A percentile compares a stretch with the other conserved stretches of the same genome.
phyloP scores from a whole-genome alignment of 1,140 invertebrate genomes.

The Protaetia brevitarsis region DNA sequence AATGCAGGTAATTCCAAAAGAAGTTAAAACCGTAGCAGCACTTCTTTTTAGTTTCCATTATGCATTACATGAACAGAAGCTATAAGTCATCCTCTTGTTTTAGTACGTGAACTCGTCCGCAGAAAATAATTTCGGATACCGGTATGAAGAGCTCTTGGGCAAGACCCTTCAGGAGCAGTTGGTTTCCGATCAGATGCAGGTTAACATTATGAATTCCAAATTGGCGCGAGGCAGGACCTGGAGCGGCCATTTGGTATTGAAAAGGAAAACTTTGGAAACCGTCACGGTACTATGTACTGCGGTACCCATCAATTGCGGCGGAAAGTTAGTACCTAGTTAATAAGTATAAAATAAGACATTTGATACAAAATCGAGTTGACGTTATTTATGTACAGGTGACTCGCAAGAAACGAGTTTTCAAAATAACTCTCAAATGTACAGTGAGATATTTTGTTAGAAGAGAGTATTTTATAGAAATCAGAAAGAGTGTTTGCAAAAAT shows the following conservation, averaged over 20 bases:
- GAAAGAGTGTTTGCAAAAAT: too few species aligned
- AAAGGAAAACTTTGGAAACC: constrained; percentile 76
- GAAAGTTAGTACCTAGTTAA: constrained; percentile 52
- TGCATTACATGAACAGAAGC: background rate
- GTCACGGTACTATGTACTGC: constrained; percentile 71
- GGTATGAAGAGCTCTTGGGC: constrained; percentile 71
- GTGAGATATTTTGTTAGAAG: too few species aligned
- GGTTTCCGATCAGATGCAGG: constrained; percentile 58
- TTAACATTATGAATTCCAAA: constrained; percentile 61
- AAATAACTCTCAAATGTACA: too few species aligned
- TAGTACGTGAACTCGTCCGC: constrained; percentile 79
- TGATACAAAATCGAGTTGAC: too few species aligned
- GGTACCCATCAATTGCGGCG: constrained; percentile 63
- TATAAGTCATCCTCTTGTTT: background rate
- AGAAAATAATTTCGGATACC: constrained; percentile 73
- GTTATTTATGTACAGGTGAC: too few species aligned
- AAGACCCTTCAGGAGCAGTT: constrained; percentile 62
- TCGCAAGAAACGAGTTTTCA: too few species aligned
- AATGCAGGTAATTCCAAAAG: constrained; percentile 67
- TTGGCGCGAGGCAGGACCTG: constrained; percentile 77
- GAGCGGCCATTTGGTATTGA: constrained; percentile 80
- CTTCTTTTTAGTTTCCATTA: background rate
- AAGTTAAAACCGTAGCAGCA: background rate
- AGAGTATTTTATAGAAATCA: too few species aligned
- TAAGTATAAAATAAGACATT: too few species aligned